Percentiles rank a stretch among this genome's conserved stretches.
These are phyloP conservation scores for Aphaenogaster floridana DNA, from an alignment of 1,140 invertebrate genomes.

Conservation along the genomic window DNA sequence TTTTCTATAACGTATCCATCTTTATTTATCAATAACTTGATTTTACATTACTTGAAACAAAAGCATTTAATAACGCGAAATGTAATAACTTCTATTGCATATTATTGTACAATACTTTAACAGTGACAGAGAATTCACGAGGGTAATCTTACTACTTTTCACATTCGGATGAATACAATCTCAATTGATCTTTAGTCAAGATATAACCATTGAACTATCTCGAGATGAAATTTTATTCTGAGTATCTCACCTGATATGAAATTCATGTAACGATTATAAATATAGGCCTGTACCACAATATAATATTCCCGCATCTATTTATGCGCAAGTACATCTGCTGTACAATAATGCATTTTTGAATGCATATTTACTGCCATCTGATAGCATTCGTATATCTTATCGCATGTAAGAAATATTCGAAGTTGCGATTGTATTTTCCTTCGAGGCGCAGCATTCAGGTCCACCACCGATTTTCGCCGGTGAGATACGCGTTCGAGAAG, in stretches of 20 bases:
- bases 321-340: background rate
- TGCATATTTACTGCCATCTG: conserved; percentile 39
- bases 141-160: background rate
- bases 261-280: background rate
- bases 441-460: background rate
- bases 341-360: background rate
- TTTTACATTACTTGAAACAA: too few species aligned
- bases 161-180: background rate
- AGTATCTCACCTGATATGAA: background rate
- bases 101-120: too few species aligned
- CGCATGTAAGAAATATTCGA: conserved; percentile 30
- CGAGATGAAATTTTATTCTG: background rate
- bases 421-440: conserved; percentile 33
- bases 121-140: background rate
- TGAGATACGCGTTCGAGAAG: conserved; percentile 38
- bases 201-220: background rate
- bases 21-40: too few species aligned
- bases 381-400: conserved; percentile 32
- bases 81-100: too few species aligned
- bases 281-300: background rate
- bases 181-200: background rate
- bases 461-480: conserved; percentile 52
- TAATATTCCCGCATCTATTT: background rate
- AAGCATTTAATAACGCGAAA: too few species aligned
- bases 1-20: too few species aligned